Conservation (phyloP, 2,888 invertebrate species). For the Dioctria linearis region DNA sequence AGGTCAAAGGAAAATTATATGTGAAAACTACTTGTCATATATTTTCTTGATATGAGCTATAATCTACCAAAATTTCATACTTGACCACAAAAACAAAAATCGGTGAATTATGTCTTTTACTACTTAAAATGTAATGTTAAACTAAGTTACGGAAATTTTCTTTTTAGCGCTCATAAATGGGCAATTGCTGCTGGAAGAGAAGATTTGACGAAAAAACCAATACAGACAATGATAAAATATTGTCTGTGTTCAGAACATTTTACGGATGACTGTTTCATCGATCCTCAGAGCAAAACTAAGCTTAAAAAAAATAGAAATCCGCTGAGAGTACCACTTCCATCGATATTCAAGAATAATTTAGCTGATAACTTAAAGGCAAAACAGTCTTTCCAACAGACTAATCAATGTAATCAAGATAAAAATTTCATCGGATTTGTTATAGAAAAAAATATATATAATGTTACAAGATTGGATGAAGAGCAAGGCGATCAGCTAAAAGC, state of each 20-base stretch:
- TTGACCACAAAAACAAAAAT: no score
- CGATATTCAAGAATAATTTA: slow-evolving; percentile 57
- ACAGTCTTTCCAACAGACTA: not conserved
- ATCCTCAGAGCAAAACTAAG: slow-evolving; percentile 54
- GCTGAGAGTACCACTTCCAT: slow-evolving; percentile 56
- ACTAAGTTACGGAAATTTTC: not conserved
- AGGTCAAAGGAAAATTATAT: no score
- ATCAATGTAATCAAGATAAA: no score
- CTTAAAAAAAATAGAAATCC: slow-evolving; percentile 56
- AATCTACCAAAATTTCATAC: no score
- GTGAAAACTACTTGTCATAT: no score
- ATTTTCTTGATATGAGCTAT: no score
- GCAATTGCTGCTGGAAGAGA: slow-evolving; percentile 56
- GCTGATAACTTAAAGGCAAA: slow-evolving; percentile 21
- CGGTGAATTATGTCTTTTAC: no score
- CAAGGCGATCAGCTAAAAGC: not conserved
- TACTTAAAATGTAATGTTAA: no score
- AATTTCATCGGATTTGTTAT: not conserved
- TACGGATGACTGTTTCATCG: slow-evolving; percentile 57
- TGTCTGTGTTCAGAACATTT: slow-evolving; percentile 59
- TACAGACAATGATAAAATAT: slow-evolving; percentile 57
- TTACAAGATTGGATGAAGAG: no score
- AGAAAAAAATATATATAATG: no score
- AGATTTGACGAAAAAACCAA: slow-evolving; percentile 54
- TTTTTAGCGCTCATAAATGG: slow-evolving; percentile 56